These are phyloP conservation scores for Cyanoramphus novaezelandiae DNA, from an alignment of 2,113 vertebrate species.

Conservation along the genomic window DNA sequence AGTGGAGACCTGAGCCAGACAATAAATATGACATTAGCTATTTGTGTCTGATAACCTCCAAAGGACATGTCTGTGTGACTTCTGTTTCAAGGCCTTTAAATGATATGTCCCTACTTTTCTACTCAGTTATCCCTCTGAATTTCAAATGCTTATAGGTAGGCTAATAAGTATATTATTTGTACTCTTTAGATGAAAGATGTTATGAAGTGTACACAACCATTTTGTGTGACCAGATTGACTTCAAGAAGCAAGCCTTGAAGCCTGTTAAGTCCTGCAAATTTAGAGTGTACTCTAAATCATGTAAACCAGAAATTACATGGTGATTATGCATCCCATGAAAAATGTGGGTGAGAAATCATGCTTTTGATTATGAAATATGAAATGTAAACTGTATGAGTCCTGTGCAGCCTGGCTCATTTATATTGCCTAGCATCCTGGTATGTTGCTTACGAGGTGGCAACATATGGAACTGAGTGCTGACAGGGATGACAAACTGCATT, in stretches of 20 bases:
- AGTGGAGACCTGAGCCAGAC: neutral
- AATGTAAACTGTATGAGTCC: neutral
- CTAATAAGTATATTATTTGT: neutral
- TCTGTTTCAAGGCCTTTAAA: neutral
- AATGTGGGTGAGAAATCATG: neutral
- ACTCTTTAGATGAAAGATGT: neutral
- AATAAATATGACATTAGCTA: neutral
- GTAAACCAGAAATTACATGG: neutral
- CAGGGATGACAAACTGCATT: neutral
- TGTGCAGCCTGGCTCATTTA: neutral
- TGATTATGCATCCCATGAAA: neutral
- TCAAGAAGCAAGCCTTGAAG: neutral
- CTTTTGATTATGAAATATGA: neutral
- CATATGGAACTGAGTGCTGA: neutral
- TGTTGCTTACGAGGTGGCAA: neutral
- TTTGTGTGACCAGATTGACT: neutral
- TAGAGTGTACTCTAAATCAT: neutral
- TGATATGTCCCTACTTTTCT: accelerated
- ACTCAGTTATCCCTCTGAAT: neutral
- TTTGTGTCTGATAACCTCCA: neutral
- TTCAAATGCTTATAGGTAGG: neutral
- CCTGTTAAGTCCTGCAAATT: neutral
- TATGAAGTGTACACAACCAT: neutral
- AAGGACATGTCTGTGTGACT: neutral
- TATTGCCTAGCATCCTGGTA: neutral